phyloP scores from a whole-genome alignment of 2,113 vertebrate genomes.

The Romanogobio albipinnatus region DNA sequence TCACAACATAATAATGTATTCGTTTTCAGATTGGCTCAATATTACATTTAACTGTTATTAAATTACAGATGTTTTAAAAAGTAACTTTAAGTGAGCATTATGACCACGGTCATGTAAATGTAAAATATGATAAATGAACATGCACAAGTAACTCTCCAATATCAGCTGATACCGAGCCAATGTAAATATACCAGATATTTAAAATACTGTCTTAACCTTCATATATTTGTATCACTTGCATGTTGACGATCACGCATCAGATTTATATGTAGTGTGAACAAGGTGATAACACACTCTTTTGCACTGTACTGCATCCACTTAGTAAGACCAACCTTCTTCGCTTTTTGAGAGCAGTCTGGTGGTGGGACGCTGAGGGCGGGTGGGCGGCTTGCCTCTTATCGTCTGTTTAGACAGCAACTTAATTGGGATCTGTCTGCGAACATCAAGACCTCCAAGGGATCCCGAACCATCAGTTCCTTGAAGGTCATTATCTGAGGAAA shows the following conservation, averaged over 20 bases:
- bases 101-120: neutral
- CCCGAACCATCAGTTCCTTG: slow-evolving; percentile 97
- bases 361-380: slow-evolving; percentile 79
- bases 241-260: neutral
- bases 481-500: slow-evolving; percentile 90
- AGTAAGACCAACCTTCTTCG: slow-evolving; percentile 81
- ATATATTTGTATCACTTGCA: neutral
- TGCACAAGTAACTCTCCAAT: neutral
- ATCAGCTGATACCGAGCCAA: neutral
- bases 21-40: neutral
- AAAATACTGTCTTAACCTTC: neutral
- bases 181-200: neutral
- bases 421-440: slow-evolving; percentile 95
- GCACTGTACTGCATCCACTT: neutral
- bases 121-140: neutral
- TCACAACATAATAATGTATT: neutral
- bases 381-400: slow-evolving; percentile 84
- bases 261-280: neutral
- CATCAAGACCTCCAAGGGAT: slow-evolving; percentile 91
- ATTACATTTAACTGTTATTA: neutral
- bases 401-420: slow-evolving; percentile 94
- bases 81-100: neutral
- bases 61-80: neutral
- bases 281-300: neutral
- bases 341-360: slow-evolving; percentile 83